These are phyloP conservation scores for Rotaria magnacalcarata DNA, from an alignment of 2,888 invertebrate species.

Conservation along the genomic window DNA sequence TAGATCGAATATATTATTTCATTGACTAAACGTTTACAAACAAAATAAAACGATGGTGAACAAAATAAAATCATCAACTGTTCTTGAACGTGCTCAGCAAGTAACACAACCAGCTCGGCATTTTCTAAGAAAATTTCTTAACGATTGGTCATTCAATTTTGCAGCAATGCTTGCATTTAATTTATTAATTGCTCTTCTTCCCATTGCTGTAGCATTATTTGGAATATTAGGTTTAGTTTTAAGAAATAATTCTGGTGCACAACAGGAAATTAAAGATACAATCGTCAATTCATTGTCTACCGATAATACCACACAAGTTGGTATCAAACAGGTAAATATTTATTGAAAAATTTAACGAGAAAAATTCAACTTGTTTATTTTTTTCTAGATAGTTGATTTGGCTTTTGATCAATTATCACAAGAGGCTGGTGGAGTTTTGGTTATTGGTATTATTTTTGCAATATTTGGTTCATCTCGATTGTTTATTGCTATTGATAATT, in stretches of 20 bases:
- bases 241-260: background rate
- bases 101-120: background rate
- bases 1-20: too few relatives aligned
- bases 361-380: too few relatives aligned
- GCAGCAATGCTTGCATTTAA: background rate
- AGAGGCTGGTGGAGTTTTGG: background rate
- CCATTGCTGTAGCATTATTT: background rate
- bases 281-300: background rate
- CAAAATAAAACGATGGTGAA: too few relatives aligned
- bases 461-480: background rate
- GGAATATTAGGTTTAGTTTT: background rate
- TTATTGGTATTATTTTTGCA: background rate
- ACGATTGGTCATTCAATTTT: slow-evolving; percentile 1
- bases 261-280: background rate
- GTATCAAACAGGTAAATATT: background rate
- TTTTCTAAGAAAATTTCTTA: background rate
- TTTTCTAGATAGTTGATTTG: background rate
- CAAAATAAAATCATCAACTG: background rate
- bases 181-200: background rate
- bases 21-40: too few relatives aligned
- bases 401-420: background rate
- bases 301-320: background rate
- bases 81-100: background rate
- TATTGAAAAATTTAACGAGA: too few relatives aligned
- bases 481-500: background rate